Evolutionary conservation across 2,113 vertebrate species (phyloP), one percentile per base, ranked within the genome.

Genomic region (Aphyosemion australe): DNA sequence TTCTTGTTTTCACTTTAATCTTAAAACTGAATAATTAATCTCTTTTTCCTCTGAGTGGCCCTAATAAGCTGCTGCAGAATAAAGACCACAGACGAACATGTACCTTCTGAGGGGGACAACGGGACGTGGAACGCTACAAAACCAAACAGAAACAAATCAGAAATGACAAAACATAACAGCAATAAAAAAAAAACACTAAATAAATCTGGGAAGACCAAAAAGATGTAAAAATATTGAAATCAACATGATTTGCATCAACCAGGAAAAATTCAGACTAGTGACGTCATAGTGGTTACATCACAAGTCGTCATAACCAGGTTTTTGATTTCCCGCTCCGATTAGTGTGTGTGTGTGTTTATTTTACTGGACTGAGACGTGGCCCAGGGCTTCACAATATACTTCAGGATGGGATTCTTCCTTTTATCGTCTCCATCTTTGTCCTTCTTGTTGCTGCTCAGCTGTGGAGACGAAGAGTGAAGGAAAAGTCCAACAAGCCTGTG

Each of bases 391-490:
- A 92, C 94, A 1, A 99, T 97, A 87, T 98, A 98, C 74, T 95
- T 97, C 69, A 99, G 92, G 86, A 99, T 95, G 26, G 96, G 97
- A 70, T 98, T 99, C 26, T 95, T 89, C 72, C 93, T 95, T 90
- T 91, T 94, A 69, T 98, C 96, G 31, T 98, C 96, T 59, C 93
- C 83, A 48, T 94, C 92, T 56, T 89, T 92, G 1, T 98, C 96
- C 77, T 95, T 95, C 88, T 94, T 97, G 4, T 84, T 70, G 9
- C 93, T 89, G 76, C 92, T 95, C 83, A 93, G 93, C 95, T 97
- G 93, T 1, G 21, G 49, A 68, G n/a, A 15, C 2, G 34, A 43
- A 31, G 1, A 6, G 4, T 32, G 7, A 32, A 37, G 34, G 9
- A 37, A 37, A 26, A 26, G 26, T 26, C 26, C 3, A 26, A 37